Percentiles rank a stretch among this genome's conserved stretches.
Conservation (phyloP, 2,888 invertebrate species). For the Gryllus longicercus region DNA sequence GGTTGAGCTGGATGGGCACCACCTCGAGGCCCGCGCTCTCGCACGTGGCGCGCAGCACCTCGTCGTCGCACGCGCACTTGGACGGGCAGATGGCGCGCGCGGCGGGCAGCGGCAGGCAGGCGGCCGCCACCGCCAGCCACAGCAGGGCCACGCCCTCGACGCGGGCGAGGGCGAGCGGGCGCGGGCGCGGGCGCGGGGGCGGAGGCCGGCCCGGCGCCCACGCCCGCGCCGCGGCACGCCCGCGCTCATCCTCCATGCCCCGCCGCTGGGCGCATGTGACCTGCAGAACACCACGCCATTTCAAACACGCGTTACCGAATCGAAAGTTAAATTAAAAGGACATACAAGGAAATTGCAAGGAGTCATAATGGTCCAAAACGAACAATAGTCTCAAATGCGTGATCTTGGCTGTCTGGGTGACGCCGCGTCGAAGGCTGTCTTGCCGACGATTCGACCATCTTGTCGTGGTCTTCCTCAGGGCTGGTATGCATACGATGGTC, state of each 20-base stretch:
- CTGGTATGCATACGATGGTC: no score
- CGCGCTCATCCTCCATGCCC: slow-evolving; percentile 5
- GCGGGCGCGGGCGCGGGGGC: neutral
- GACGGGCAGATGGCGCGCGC: slow-evolving; percentile 70
- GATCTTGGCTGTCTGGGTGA: no score
- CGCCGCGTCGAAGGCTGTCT: no score
- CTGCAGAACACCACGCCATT: neutral
- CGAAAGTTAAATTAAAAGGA: no score
- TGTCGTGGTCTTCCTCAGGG: no score
- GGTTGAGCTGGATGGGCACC: slow-evolving; percentile 85
- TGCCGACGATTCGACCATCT: no score
- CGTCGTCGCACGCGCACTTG: slow-evolving; percentile 78
- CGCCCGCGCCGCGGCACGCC: neutral
- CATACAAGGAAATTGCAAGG: no score
- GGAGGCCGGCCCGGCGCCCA: neutral
- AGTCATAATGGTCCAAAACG: no score
- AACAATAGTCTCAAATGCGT: no score
- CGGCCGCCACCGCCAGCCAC: slow-evolving; percentile 46
- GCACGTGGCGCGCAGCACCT: slow-evolving; percentile 70
- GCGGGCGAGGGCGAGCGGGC: neutral
- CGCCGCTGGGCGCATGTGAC: neutral
- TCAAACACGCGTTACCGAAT: no score
- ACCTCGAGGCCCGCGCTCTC: slow-evolving; percentile 75
- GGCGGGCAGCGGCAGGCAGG: slow-evolving; percentile 45
- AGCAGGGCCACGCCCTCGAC: slow-evolving; percentile 39